Conservation (phyloP, 2,113 vertebrate species). For the Himantopus leucocephalus region DNA sequence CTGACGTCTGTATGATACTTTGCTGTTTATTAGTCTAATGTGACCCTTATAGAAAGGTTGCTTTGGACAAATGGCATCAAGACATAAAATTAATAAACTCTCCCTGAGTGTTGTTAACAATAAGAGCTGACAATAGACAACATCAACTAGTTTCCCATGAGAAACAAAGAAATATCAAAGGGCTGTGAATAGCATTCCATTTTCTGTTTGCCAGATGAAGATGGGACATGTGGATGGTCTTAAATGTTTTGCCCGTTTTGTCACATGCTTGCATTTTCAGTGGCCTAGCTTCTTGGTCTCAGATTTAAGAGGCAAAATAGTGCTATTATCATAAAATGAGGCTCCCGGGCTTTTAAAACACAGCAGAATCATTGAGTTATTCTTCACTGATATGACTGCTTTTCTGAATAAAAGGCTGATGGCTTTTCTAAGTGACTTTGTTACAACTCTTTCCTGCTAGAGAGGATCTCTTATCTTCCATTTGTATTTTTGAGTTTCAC, state of each 20-base stretch:
- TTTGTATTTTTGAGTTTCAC: background rate
- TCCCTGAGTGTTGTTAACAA: background rate
- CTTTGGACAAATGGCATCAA: background rate
- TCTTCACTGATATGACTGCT: background rate
- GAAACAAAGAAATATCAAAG: conserved; percentile 46
- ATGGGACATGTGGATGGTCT: background rate
- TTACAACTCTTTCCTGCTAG: background rate
- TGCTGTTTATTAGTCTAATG: background rate
- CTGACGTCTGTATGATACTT: background rate
- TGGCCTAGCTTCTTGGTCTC: background rate
- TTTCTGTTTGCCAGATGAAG: conserved; percentile 46
- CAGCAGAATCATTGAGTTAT: background rate
- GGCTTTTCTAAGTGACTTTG: background rate
- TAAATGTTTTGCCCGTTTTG: background rate
- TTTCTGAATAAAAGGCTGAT: background rate
- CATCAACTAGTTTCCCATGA: conserved; percentile 53
- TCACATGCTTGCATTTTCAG: background rate
- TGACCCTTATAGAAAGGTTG: background rate
- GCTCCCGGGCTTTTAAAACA: background rate
- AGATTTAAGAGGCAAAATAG: background rate
- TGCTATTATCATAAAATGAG: background rate
- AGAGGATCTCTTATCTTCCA: background rate
- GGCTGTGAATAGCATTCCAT: background rate
- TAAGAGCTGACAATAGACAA: background rate
- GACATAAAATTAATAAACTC: conserved; percentile 17